Evolutionary conservation across 2,888 invertebrate species (phyloP), one percentile per base, ranked within the genome.

Genomic region (Notocelia uddmanniana): DNA sequence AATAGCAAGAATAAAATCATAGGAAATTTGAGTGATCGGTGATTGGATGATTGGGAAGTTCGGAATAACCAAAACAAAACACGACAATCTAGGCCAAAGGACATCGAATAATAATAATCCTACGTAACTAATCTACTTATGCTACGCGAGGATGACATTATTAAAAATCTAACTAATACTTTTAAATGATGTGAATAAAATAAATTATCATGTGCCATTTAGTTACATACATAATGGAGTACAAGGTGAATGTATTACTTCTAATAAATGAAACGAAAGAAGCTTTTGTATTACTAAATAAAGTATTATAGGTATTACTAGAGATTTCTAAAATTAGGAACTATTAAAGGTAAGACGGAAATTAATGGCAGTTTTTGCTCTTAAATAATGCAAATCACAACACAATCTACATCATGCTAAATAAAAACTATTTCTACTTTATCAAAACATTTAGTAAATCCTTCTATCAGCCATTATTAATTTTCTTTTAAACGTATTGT

Each of bases 311-410:
- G 15, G 8, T n/a, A n/a, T 8, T 31, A 50, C 50, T 54, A 54
- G n/a, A n/a, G 52, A 50, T 50, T 48, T 15, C 52, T 64, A 37
- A 37, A 48, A 34, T 54, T 52, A 45, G n/a, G 18, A 66, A 37
- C 5, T 5, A 9, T 23, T 59, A 59, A 26, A 5, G 19, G 11
- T 21, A 34, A 48, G 5, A 31, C 19, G 77, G 74, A 48, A 71
- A 54, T 77, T 78, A 76, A 82, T 81, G 85, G 84, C 85, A 84
- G 85, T 82, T 60, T 68, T 73, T 74, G 60, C 68, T 62, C 48
- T 62, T 50, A 41, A 66, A 31, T 71, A 71, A 60, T 48, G 74
- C 74, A 74, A 74, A 78, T 80, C 80, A 84, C 84, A 81, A 78
- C 78, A 79, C 76, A 79, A 74, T 76, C 79, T 78, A 81, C 74